Percentiles rank a stretch among this genome's conserved stretches.
Evolutionary conservation across 2,113 vertebrate species (phyloP).

Genomic region (Pterophyllum scalare): DNA sequence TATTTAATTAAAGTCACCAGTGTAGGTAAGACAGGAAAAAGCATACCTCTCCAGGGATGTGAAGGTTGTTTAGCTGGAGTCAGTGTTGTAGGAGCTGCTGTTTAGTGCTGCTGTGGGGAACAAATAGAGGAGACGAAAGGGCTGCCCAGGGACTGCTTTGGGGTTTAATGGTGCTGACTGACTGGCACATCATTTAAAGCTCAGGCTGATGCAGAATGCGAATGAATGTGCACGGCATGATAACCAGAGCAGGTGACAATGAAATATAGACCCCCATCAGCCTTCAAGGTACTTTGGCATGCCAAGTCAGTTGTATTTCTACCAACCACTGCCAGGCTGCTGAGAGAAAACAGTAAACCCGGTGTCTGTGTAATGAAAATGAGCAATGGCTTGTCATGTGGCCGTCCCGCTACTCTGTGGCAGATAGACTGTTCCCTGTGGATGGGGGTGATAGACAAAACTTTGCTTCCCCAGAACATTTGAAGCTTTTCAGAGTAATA

Average conservation of each 20-base stretch:
- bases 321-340: conserved; percentile 31
- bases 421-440: conserved; percentile 17
- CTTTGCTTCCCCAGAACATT: conserved; percentile 5
- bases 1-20: conserved; percentile 72
- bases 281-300: conserved; percentile 51
- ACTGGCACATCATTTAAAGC: conserved; percentile 64
- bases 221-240: conserved; percentile 50
- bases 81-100: conserved; percentile 63
- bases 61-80: conserved; percentile 66
- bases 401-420: conserved; percentile 16
- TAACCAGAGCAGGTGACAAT: conserved; percentile 57
- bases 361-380: conserved; percentile 31
- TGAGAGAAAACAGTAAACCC: conserved; percentile 12
- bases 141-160: conserved; percentile 66
- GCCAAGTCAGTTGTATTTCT: conserved; percentile 30
- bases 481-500: not conserved
- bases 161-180: conserved; percentile 66
- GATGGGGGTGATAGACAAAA: not conserved
- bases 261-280: conserved; percentile 55
- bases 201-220: conserved; percentile 38
- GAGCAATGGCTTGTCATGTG: conserved; percentile 24
- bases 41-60: conserved; percentile 63
- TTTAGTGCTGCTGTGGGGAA: conserved; percentile 62
- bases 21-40: conserved; percentile 45
- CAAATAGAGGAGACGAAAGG: conserved; percentile 59